Base-by-base conservation (phyloP, 2,113 vertebrate genomes). In the Campylorhamphus procurvoides region DNA sequence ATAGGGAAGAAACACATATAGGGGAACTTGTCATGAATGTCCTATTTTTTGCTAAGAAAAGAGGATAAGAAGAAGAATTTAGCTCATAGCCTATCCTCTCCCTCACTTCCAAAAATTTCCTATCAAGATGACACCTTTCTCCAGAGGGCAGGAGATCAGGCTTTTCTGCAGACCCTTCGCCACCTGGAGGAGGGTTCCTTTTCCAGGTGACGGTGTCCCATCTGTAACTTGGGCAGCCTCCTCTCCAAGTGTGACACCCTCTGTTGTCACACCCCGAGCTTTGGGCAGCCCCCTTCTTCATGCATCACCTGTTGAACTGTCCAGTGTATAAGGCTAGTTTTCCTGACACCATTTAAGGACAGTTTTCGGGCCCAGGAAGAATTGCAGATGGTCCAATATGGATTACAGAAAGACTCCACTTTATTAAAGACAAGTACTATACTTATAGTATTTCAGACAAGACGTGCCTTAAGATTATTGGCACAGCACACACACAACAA, bases 11-110 rank as follows among this genome's bases (percentile, higher is more conserved):
- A 95, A 96, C 92, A 91, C 91, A 90, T 42, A 84, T 27, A 81
- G 77, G 56, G 93, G 75, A 96, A 73, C 84, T 93, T 95, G 80
- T 89, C 92, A 89, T 89, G 73, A 89, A 66, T 87, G 53, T 94
- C 93, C 84, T 93, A 92, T 81, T 96, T 96, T 96, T 94, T 94
- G 88, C 42, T 77, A 17, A 92, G 64, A 94, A 90, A 94, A 27
- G 39, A 89, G 37, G 22, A 83, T 73, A 80, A 92, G 75, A 88
- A 84, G 47, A 63, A 82, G 35, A 89, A 80, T 33, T 67, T 79
- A 83, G 75, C 55, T 94, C 85, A 56, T 44, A 90, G 12, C 40
- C 39, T 88, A 27, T 55, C 46, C 17, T 87, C 31, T 87, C 31
- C 44, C 35, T 78, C 59, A 87, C 44, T 78, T 64, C 63, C 81